Evolutionary conservation across 2,888 invertebrate genomes (phyloP), one percentile per base, ranked within the genome.

Genomic region (Eumerus sabulonum): DNA sequence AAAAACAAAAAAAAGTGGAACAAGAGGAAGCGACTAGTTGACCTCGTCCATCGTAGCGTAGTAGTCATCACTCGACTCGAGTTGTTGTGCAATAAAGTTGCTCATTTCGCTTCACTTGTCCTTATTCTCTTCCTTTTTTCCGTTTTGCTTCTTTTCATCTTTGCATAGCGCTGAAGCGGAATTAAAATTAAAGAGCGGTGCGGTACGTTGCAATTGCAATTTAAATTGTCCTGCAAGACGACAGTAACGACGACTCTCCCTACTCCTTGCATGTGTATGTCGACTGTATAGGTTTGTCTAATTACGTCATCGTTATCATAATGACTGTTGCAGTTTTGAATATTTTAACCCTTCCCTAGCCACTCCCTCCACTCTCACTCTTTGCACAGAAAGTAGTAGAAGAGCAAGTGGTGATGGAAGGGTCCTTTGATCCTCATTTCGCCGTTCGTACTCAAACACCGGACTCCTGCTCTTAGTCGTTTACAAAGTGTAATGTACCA

Each of bases 231-330:
- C 72, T 56, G 48, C 36, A 62, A 64, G 51, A 51, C 57, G 42
- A 57, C 51, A 56, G 19, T n/a, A 35, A n/a, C n/a, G 40, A 11
- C 17, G 18, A 59, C 38, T n/a, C 54, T 19, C 35, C 19, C 50
- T 45, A 42, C 42, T n/a, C 16, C 16, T 7, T 40, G 40, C 40
- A 4, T 14, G 16, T 16, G 9, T 45, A 45, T 45, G 9, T 71
- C 53, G n/a, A 59, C 19, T 47, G 13, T 13, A 18, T 67, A 48
- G 66, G 45, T 48, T 60, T 74, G 76, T 81, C 81, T 81, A 81
- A 81, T 81, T 81, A 81, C 76, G 76, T 81, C 81, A 81, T 81
- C 81, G 81, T 81, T 76, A 81, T 70, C 57, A 70, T 79, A 79
- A 79, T 79, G 79, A 79, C 79, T 70, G 79, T 70, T 79, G 68